A percentile compares a stretch with the other conserved stretches of the same genome.
phyloP scores from a whole-genome alignment of 2,113 vertebrate genomes.

The Calyptommatus sinebrachiatus region DNA sequence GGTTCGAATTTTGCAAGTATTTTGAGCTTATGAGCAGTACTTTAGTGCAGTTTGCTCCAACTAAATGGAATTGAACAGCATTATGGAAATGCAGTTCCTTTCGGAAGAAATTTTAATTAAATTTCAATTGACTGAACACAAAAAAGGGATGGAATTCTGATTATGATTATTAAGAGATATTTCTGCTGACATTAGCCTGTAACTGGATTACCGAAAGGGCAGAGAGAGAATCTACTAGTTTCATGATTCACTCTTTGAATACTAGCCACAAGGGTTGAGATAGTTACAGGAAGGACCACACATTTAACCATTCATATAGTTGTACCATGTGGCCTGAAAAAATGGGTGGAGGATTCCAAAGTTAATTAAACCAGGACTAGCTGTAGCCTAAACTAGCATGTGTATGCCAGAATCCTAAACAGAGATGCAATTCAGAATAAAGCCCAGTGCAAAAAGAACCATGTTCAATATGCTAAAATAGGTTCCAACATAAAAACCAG shows the following conservation, averaged over 20 bases:
- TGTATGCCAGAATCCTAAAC: too few species aligned
- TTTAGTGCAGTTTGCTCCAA: conserved; percentile 39
- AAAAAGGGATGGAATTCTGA: conserved; percentile 30
- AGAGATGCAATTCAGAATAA: too few species aligned
- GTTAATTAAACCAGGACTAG: too few species aligned
- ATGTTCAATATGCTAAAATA: too few species aligned
- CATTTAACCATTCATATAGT: too few species aligned
- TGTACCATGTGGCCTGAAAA: too few species aligned
- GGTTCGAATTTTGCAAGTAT: conserved; percentile 46
- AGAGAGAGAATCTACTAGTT: conserved; percentile 14
- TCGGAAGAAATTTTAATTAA: conserved; percentile 59
- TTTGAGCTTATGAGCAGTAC: conserved; percentile 51
- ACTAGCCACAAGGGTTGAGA: conserved; percentile 18
- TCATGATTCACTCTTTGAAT: conserved; percentile 25
- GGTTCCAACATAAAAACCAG: too few species aligned
- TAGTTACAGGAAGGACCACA: too few species aligned
- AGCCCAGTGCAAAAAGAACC: too few species aligned
- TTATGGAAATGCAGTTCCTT: conserved; percentile 38
- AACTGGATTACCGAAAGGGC: not conserved
- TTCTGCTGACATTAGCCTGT: conserved; percentile 34
- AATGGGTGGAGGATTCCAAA: too few species aligned
- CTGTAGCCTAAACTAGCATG: too few species aligned
- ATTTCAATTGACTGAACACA: conserved; percentile 49
- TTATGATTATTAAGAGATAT: conserved; percentile 45
- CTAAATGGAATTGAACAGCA: conserved; percentile 52